Evolutionary conservation across 1,140 invertebrate species (phyloP), one percentile per base, ranked within the genome.

Genomic region (Papilio dardanus): DNA sequence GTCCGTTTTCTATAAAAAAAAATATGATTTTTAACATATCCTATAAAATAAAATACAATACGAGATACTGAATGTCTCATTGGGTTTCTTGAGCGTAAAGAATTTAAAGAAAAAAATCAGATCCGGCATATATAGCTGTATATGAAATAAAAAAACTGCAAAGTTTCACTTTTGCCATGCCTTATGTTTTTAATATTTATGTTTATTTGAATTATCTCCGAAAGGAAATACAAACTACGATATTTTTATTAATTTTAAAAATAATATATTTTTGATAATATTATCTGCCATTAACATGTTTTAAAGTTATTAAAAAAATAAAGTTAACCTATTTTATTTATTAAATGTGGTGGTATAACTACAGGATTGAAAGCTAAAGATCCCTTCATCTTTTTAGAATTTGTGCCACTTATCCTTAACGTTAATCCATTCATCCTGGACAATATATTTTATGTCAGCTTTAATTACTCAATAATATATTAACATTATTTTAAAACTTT

Each of bases 351-450:
- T 62, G 77, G 68, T 24, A 89, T 37, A 16, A 8, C 37, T 4
- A 91, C 79, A 50, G 84, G 81, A 21, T 80, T 74, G 50, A 84
- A 86, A 58, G 77, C 71, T 62, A 82, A 82, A 1, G 76, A 62
- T 62, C 79, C 83, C 76, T 80, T 88, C 0, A 71, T 80, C 82
- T 86, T 88, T 14, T 81, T 83, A 28, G 77, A 75, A 4, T 83
- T 83, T 40, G 80, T 81, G 58, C 82, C 82, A 67, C 76, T 86
- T 46, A 90, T 86, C 78, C 88, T 87, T 50, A 92, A 76, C 1
- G 83, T 77, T 77, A 87, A 79, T 8, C 83, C 81, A 78, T 88
- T 89, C 87, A 89, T 89, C 42, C 69, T 83, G 10, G 77, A 21
- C n/a, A 35, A 71, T 30, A 74, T 24, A 42, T 69, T 42, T 69